Evolutionary conservation across 2,113 vertebrate species (phyloP), one percentile per base, ranked within the genome.

Genomic region (Azemiops feae): DNA sequence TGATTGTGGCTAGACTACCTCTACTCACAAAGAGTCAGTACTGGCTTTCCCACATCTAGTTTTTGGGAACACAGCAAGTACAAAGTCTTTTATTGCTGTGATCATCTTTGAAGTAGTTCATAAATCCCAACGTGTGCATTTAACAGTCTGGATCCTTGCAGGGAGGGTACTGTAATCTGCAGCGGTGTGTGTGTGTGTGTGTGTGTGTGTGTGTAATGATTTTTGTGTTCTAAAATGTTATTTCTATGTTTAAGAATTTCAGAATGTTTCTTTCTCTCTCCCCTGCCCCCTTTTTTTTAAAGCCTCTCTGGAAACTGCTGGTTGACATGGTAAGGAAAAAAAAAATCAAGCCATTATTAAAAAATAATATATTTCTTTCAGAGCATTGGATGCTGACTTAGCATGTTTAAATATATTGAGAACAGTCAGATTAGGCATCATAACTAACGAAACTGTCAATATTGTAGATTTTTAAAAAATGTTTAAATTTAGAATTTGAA

Each of bases 291-390:
- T 54, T 60, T 90, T 7, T 93, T 95, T 94, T 93, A 14, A 95
- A 98, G 98, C 98, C 98, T 23, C 95, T 98, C 25, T 98, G 98
- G 98, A 99, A 99, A 96, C 96, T 98, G 89, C 96, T 98, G 1
- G 97, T 97, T 0, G 93, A 98, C 93, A 97, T 97, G 97, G 98
- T 98, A 97, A 98, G 98, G 97, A 93, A 92, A 92, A 58, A 69
- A n/a, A 69, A 64, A 43, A 20, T 88, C 1, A 50, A 92, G 5
- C 5, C 54, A 27, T 20, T 22, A 2, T 89, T 50, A 1, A 27
- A 43, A 30, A 6, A 57, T 11, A 89, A 93, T 54, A 5, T 11
- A 7, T 69, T 1, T 64, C 30, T 34, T 23, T 34, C 54, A 88
- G n/a, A 55, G 91, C 20, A 81, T 81, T 81, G 69, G 34, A 34